Base-by-base conservation (phyloP, 2,113 vertebrate species). In the Sminthopsis crassicaudata region DNA sequence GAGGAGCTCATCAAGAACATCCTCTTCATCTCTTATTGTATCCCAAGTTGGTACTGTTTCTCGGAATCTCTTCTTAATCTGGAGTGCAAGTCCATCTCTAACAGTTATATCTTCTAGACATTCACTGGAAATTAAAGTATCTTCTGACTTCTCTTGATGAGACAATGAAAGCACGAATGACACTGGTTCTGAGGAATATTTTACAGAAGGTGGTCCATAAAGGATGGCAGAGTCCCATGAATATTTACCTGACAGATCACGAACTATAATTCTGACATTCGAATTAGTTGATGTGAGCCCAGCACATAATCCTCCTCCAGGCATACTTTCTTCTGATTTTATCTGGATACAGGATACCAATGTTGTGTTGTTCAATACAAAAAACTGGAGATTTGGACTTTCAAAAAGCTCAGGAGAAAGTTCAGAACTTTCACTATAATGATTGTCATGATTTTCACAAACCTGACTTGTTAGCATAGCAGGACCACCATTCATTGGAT, bases 361-460 rank as follows among this genome's bases (percentile, higher is more conserved):
- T 0, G 99, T 99, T 96, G 99, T 99, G 96, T 99, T 99, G 95
- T 99, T 99, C 94, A 99, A 98, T 54, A 99, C 99, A 96, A 99
- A 99, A 97, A 99, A 99, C 90, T 99, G 99, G 57, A 99, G 99
- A 98, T 99, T 99, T 93, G 99, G 99, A 60, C 99, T 99, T 96
- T 99, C 99, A 98, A 99, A 99, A 95, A 99, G 99, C 96, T 99
- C 99, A 92, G 99, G 99, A 95, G 99, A 99, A 60, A 99, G 99
- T 96, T 99, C 99, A 46, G 98, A 97, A 92, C 99, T 99, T 98
- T 99, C 99, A 96, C 99, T 99, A 98, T 99, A 99, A 0, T 99
- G 99, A 97, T 99, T 99, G 98, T 99, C 99, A 0, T 99, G 99
- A 98, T 99, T 99, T 98, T 99, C 99, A 98, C 99, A 99, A 95